A percentile compares a stretch with the other conserved stretches of the same genome.
phyloP scores from a whole-genome alignment of 2,113 vertebrate species.

The Peromyscus maniculatus region DNA sequence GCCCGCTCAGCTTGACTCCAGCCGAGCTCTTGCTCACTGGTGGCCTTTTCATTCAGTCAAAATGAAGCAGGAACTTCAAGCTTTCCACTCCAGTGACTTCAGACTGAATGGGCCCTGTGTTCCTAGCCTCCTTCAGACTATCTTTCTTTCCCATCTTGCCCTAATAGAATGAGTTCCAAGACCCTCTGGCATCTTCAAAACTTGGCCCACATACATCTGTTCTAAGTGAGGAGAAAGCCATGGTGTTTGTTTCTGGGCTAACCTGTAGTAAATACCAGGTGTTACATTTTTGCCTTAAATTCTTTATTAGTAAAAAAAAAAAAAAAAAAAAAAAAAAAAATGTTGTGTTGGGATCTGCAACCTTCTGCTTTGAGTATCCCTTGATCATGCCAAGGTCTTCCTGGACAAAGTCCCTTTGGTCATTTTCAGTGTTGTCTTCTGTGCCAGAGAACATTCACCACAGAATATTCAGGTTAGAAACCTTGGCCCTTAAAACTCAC shows the following conservation, averaged over 20 bases:
- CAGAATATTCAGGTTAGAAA: conserved; percentile 32
- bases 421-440: neutral
- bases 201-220: neutral
- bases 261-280: neutral
- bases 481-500: neutral
- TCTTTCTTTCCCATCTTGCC: conserved; percentile 19
- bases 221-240: neutral
- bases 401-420: neutral
- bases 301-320: conserved; percentile 8
- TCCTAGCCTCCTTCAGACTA: neutral
- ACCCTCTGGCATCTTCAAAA: conserved; percentile 7
- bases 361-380: conserved; percentile 10
- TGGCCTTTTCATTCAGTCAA: neutral
- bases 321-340: neutral
- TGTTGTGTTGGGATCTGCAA: neutral
- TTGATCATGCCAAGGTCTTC: neutral
- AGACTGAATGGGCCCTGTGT: neutral
- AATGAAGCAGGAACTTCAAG: neutral
- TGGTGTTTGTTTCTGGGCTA: neutral
- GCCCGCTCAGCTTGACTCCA: neutral
- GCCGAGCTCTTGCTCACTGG: neutral
- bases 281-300: conserved; percentile 5
- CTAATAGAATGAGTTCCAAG: neutral
- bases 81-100: neutral
- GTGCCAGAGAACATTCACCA: conserved; percentile 14